Evolutionary conservation across 2,888 invertebrate species (phyloP).

Genomic region (Hesperia comma): DNA sequence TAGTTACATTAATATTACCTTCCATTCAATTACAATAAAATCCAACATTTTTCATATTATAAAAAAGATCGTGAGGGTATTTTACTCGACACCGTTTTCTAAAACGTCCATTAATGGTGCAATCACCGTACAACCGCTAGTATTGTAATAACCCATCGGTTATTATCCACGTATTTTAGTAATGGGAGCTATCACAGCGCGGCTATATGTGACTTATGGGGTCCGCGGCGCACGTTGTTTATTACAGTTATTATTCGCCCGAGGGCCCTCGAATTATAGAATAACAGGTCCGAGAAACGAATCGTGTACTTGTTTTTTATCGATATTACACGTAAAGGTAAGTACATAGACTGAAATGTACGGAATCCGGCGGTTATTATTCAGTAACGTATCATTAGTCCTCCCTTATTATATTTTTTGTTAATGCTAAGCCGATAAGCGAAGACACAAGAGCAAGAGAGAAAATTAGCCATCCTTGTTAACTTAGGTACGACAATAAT

Average conservation of each 20-base stretch:
- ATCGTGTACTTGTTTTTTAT: constrained; percentile 49
- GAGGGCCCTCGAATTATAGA: constrained; percentile 66
- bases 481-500: too few relatives aligned
- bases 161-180: constrained; percentile 49
- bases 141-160: constrained; percentile 46
- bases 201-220: constrained; percentile 67
- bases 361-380: constrained; percentile 40
- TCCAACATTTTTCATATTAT: too few relatives aligned
- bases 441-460: too few relatives aligned
- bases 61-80: not conserved
- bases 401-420: constrained; percentile 6
- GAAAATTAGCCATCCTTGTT: too few relatives aligned
- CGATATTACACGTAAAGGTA: constrained; percentile 46
- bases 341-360: constrained; percentile 24
- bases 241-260: constrained; percentile 74
- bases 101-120: not conserved
- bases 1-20: too few relatives aligned
- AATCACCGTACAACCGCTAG: constrained; percentile 8
- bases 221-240: constrained; percentile 56
- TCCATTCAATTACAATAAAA: too few relatives aligned
- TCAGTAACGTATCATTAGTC: constrained; percentile 31
- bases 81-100: not conserved
- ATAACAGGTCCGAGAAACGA: constrained; percentile 50
- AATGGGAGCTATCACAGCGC: constrained; percentile 50
- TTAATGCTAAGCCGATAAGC: too few relatives aligned